Percentiles rank a stretch among this genome's conserved stretches.
Evolutionary conservation across 2,888 invertebrate genomes (phyloP).

Genomic region (Unio pictorum): DNA sequence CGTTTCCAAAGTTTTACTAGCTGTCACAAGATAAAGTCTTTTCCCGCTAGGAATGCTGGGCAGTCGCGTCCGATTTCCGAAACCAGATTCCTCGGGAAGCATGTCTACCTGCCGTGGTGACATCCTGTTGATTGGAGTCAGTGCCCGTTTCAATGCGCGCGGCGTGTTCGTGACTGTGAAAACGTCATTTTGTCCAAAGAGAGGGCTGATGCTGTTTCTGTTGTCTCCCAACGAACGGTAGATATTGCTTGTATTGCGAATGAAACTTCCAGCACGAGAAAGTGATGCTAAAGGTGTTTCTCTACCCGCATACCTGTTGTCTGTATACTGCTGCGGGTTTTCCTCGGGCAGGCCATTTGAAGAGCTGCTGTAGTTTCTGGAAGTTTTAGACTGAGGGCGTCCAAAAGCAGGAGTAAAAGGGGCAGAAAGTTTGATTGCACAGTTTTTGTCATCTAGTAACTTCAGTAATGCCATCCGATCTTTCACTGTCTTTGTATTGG

Average conservation of each 20-base stretch:
- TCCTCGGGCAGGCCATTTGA: too few relatives aligned
- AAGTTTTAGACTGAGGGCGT: too few relatives aligned
- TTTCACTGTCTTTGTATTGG: slow-evolving; percentile 33
- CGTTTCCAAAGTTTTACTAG: too few relatives aligned
- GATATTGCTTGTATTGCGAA: slow-evolving; percentile 27
- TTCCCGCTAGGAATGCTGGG: slow-evolving; percentile 58
- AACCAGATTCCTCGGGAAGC: slow-evolving; percentile 23
- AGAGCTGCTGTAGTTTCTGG: too few relatives aligned
- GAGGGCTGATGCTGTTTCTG: slow-evolving; percentile 17
- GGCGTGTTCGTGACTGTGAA: slow-evolving; percentile 18
- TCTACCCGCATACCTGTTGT: background rate
- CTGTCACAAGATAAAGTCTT: slow-evolving; percentile 39
- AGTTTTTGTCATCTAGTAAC: slow-evolving; percentile 35
- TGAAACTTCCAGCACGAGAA: slow-evolving; percentile 28
- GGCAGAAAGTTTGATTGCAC: background rate
- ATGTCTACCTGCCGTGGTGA: slow-evolving; percentile 16
- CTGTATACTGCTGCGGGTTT: too few relatives aligned
- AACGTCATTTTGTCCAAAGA: slow-evolving; percentile 14
- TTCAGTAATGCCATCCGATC: slow-evolving; percentile 40
- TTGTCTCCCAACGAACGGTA: slow-evolving; percentile 22
- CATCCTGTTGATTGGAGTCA: slow-evolving; percentile 35
- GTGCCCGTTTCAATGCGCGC: slow-evolving; percentile 26
- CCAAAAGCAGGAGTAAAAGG: too few relatives aligned
- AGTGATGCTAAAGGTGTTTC: slow-evolving; percentile 14
- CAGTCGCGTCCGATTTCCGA: slow-evolving; percentile 34